Evolutionary conservation across 2,888 invertebrate genomes (phyloP).

Genomic region (Tridacna crocea): DNA sequence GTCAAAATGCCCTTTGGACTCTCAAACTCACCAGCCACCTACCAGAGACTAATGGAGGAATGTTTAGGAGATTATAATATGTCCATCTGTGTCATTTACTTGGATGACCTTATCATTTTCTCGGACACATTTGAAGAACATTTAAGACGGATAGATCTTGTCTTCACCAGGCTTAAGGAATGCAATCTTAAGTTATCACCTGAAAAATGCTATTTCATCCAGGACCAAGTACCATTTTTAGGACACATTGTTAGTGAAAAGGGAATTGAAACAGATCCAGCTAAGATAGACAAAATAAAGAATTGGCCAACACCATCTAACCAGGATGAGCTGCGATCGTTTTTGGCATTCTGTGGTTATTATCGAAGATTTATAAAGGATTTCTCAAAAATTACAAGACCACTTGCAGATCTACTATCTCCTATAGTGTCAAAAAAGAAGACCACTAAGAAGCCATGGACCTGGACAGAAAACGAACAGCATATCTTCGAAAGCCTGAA

Average conservation of each 20-base stretch:
- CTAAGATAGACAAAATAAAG: no score
- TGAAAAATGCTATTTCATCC: conserved; percentile 39
- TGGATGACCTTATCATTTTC: conserved; percentile 50
- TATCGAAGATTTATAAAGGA: no score
- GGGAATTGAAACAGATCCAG: no score
- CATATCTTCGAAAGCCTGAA: no score
- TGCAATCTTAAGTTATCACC: conserved; percentile 43
- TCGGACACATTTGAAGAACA: conserved; percentile 45
- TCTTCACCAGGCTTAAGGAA: conserved; percentile 26
- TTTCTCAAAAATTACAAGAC: conserved; percentile 48
- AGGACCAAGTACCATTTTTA: conserved; percentile 40
- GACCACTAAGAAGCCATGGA: conserved; percentile 19
- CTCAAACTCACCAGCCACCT: conserved; percentile 45
- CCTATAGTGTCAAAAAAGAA: conserved; percentile 24
- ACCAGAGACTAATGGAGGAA: no score
- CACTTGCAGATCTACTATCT: conserved; percentile 44
- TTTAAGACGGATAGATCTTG: not conserved
- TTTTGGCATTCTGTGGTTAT: no score
- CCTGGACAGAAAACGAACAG: no score
- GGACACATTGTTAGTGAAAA: conserved; percentile 44
- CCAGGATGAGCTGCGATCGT: no score
- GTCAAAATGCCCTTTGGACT: conserved; percentile 43
- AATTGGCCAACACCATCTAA: no score
- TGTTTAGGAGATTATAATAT: conserved; percentile 24
- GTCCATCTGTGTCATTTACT: conserved; percentile 44